These are phyloP conservation scores for Chrysotoxum bicinctum DNA, from an alignment of 2,888 invertebrate genomes.

Conservation along the genomic window DNA sequence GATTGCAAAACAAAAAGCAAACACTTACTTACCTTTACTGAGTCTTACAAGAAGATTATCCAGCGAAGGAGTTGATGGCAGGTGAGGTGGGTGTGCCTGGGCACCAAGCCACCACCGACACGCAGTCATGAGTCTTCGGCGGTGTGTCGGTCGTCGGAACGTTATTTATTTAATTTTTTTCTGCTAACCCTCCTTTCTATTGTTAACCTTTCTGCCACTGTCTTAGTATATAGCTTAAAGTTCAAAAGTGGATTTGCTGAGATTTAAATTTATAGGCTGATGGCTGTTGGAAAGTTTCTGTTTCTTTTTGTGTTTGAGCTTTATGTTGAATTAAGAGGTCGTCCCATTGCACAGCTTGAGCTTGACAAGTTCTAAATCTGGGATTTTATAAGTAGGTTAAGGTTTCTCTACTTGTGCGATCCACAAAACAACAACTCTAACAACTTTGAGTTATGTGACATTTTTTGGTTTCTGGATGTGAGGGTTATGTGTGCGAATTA, in stretches of 20 bases:
- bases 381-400: constrained; percentile 58
- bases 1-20: constrained; percentile 26
- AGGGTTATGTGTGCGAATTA: background rate
- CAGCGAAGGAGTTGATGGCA: background rate
- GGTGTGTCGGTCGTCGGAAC: background rate
- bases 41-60: background rate
- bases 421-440: constrained; percentile 19
- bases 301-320: constrained; percentile 4
- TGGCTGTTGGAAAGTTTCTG: constrained; percentile 49
- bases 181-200: background rate
- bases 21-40: constrained; percentile 20
- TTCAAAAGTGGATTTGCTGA: constrained; percentile 66
- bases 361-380: constrained; percentile 51
- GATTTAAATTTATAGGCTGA: constrained; percentile 68
- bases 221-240: constrained; percentile 49
- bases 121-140: background rate
- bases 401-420: constrained; percentile 32
- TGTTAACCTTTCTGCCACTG: constrained; percentile 28
- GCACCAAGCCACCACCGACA: background rate
- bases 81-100: background rate
- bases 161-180: constrained; percentile 32
- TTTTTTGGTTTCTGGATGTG: constrained; percentile 5
- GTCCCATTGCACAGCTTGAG: constrained; percentile 32
- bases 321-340: constrained; percentile 39
- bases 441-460: constrained; percentile 53